These are phyloP conservation scores for Isaurus tuberculatus DNA, from an alignment of 92 coral and sea anemone genomes.

Conservation along the genomic window DNA sequence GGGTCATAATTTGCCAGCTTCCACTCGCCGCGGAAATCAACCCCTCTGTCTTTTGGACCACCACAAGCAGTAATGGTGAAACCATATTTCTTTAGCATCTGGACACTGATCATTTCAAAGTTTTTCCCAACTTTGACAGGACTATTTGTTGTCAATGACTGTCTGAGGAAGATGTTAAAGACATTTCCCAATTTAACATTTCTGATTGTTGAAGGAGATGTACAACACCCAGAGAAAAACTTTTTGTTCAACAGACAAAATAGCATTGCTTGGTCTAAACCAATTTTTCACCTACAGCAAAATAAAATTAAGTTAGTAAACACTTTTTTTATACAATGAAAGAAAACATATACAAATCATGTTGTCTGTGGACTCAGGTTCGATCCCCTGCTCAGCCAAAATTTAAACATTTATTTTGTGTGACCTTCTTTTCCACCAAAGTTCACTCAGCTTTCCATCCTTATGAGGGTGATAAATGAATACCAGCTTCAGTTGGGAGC, in stretches of 20 bases:
- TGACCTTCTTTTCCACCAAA: too few relatives aligned
- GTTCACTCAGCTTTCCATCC: too few relatives aligned
- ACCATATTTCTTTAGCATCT: conserved; percentile 52
- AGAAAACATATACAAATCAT: too few relatives aligned
- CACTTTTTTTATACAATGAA: too few relatives aligned
- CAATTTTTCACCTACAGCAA: too few relatives aligned
- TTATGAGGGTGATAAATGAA: too few relatives aligned
- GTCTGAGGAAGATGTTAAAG: background rate
- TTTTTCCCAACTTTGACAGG: conserved; percentile 44
- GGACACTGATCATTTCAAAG: conserved; percentile 66
- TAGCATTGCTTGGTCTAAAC: too few relatives aligned
- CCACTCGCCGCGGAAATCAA: conserved; percentile 83
- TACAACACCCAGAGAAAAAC: background rate
- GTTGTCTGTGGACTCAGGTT: too few relatives aligned
- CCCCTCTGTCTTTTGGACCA: conserved; percentile 80
- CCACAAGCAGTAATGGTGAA: conserved; percentile 71
- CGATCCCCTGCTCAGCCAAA: too few relatives aligned
- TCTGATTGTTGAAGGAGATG: background rate
- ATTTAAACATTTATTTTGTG: too few relatives aligned
- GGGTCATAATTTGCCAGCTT: conserved; percentile 42
- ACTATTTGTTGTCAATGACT: conserved; percentile 12
- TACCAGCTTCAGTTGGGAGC: too few relatives aligned
- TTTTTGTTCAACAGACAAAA: background rate
- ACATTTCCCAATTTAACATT: background rate
- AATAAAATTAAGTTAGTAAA: too few relatives aligned